phyloP scores from a whole-genome alignment of 2,113 vertebrate genomes.

The Delphinapterus leucas region DNA sequence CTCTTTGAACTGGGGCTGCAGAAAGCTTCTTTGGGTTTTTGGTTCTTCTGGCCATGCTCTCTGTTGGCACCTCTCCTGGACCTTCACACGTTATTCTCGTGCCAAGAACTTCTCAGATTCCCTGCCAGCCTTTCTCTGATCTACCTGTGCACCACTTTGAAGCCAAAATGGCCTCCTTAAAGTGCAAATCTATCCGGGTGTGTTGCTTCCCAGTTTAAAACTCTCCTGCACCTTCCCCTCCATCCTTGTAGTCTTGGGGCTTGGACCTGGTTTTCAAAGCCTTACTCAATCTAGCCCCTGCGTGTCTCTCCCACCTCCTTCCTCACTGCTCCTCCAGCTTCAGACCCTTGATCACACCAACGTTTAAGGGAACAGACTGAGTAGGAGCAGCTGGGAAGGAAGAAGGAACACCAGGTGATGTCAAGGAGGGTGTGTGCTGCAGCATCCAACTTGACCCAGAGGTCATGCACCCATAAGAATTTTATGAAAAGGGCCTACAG shows the following conservation, averaged over 20 bases:
- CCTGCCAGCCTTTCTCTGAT: neutral
- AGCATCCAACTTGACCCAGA: neutral
- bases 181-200: neutral
- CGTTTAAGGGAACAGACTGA: neutral
- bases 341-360: neutral
- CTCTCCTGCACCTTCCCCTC: neutral
- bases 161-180: neutral
- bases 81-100: too few relatives aligned
- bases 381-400: neutral
- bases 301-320: neutral
- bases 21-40: neutral
- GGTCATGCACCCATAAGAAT: neutral
- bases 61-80: neutral
- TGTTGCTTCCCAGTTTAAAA: neutral
- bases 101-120: neutral
- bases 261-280: neutral
- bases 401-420: neutral
- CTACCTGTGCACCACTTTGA: neutral
- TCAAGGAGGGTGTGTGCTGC: neutral
- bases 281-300: neutral
- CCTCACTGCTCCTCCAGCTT: rapidly evolving
- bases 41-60: neutral
- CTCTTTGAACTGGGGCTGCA: neutral
- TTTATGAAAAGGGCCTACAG: neutral
- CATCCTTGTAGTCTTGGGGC: neutral